A percentile compares a stretch with the other conserved stretches of the same genome.
Conservation (phyloP, 2,888 invertebrate genomes). For the Melipona bicolor region DNA sequence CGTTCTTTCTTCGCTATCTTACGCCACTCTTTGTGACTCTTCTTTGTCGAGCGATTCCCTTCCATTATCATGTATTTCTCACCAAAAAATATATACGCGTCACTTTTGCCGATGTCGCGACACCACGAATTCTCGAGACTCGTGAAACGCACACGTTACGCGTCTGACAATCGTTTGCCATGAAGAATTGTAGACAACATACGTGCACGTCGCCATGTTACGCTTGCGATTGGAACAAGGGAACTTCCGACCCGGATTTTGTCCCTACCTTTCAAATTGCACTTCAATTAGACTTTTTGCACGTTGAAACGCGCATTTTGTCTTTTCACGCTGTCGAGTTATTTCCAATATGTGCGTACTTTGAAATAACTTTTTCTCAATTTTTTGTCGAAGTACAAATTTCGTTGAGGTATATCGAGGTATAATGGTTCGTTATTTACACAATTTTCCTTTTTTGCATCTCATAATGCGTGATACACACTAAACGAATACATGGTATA, state of each 20-base stretch:
- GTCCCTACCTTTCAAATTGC: conserved; percentile 1
- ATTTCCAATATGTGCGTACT: background rate
- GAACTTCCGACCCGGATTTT: conserved; percentile 5
- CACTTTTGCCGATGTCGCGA: background rate
- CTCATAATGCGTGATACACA: no score
- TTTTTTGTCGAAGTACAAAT: background rate
- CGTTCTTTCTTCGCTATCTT: conserved; percentile 90
- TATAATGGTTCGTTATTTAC: background rate
- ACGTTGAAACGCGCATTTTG: background rate
- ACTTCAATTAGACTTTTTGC: background rate
- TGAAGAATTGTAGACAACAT: conserved; percentile 54
- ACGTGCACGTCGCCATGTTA: conserved; percentile 64
- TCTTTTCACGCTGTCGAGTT: background rate
- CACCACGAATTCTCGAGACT: background rate
- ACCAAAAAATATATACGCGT: background rate
- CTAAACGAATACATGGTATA: background rate
- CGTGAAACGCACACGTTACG: background rate
- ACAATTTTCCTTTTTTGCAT: background rate
- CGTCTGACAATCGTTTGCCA: conserved; percentile 10
- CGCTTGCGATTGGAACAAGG: conserved; percentile 17
- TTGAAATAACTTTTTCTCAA: background rate
- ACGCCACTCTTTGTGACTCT: conserved; percentile 87
- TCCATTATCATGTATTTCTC: conserved; percentile 60
- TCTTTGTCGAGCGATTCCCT: conserved; percentile 19
- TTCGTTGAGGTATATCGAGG: no score